Base-by-base conservation (phyloP, 2,888 invertebrate genomes). In the Cataglyphis rosenhaueri region DNA sequence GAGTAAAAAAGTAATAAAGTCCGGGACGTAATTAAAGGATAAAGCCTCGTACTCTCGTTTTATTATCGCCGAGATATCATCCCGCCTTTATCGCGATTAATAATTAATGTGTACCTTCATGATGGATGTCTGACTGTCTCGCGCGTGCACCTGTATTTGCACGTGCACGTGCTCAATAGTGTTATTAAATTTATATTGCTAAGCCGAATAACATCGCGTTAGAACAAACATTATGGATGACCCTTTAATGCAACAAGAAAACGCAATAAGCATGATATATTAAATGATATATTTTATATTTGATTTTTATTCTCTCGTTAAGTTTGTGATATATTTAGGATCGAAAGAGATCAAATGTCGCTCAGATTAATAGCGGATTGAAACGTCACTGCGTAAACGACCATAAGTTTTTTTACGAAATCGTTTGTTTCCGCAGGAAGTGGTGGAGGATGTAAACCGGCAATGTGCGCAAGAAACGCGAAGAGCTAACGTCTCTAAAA, bases 401-500 rank as follows among this genome's bases (percentile, higher is more conserved):
- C 12, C 35, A 4, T 76, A 12, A 41, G 29, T 21, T 29, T 41
- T 41, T 76, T 57, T n/a, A 32, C 21, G 12, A 41, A 68, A 41
- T 68, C 32, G 32, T 32, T 32, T n/a, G 25, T 18, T 5, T 38
- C n/a, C 1, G 15, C 57, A 41, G 57, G 57, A 68, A 68, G 15
- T 32, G 70, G 21, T 10, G 29, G 9, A 32, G 29, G 32, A 29
- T 29, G 68, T 55, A 57, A 68, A 41, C 18, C 78, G 21, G 6
- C 52, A 61, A 73, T 75, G 41, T 48, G 18, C 73, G 65, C 52
- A 79, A 79, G 66, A 66, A 48, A 10, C 29, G 18, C 18, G 8
- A 18, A 57, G 76, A 81, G 65, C 32, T 81, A 48, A 65, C 79
- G 65, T 78, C 81, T 79, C 44, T n/a, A 21, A 74, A 73, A 74